Evolutionary conservation across 2,113 vertebrate genomes (phyloP).

Genomic region (Vicugna pacos): DNA sequence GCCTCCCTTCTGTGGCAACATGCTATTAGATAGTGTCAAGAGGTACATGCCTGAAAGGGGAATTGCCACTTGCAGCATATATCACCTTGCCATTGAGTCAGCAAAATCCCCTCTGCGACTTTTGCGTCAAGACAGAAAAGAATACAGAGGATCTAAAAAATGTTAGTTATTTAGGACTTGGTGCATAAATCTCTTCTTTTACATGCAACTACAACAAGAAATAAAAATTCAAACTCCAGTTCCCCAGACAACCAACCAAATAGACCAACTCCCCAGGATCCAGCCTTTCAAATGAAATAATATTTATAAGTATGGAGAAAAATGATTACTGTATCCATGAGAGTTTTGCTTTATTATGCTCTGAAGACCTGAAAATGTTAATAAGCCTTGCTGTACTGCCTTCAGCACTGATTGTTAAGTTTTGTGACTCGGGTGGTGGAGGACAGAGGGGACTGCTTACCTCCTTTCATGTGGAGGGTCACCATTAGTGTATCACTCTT

Average conservation of each 20-base stretch:
- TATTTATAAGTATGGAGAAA: slow-evolving; percentile 23
- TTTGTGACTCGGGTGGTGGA: background rate
- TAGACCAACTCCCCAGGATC: background rate
- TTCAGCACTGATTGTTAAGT: background rate
- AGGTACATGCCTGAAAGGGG: background rate
- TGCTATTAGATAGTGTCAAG: background rate
- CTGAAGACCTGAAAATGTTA: background rate
- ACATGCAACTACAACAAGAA: background rate
- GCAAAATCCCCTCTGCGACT: slow-evolving; percentile 30
- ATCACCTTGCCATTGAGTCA: background rate
- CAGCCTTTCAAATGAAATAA: slow-evolving; percentile 18
- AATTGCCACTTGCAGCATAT: background rate
- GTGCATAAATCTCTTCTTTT: slow-evolving; percentile 29
- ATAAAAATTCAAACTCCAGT: background rate
- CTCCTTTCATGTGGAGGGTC: background rate
- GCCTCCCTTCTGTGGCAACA: background rate
- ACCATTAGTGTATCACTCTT: background rate
- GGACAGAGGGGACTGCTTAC: background rate
- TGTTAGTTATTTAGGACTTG: slow-evolving; percentile 17
- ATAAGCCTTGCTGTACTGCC: background rate
- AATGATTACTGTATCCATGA: background rate
- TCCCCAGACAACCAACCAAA: slow-evolving; percentile 7
- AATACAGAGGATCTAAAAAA: slow-evolving; percentile 13
- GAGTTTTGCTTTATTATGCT: background rate
- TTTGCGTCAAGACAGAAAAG: slow-evolving; percentile 27